Base-by-base conservation (phyloP, 2,888 invertebrate genomes). In the Nemapogon koenigi region DNA sequence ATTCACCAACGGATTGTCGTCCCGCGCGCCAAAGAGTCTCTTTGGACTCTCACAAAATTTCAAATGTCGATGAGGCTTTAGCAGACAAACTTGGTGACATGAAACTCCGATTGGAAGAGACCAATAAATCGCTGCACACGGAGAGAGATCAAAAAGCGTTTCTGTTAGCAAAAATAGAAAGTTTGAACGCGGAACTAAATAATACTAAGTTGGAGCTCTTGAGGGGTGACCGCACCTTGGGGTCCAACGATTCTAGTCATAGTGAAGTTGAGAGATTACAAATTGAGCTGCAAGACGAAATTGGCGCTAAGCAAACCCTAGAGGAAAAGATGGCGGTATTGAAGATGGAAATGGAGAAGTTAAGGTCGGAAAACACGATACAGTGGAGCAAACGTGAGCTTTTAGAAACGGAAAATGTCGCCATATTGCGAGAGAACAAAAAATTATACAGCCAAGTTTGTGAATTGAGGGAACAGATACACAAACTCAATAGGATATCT, bases 371-470 rank as follows among this genome's bases (percentile, higher is more conserved):
- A 71, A 96, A 96, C 67, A 94, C 94, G 0, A 86, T 90, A 1
- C 96, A 96, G 60, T 96, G 95, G 95, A 93, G 91, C 13, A 91
- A 93, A 61, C 76, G 95, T 3, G 96, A 96, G 65, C 79, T 93
- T 4, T 62, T 96, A 35, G 96, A 96, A 69, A 91, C 94, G 0
- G 95, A 96, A 53, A 94, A 94, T 59, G 81, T 92, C 51, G 87
- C 88, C 0, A 78, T 96, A 46, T 89, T 96, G 55, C 79, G 95
- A 25, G 95, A 96, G 50, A 95, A 94, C 57, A 95, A 95, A 57
- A 91, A 94, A 57, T 59, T 95, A 2, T 78, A 78, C 35, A 55
- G 69, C 2, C 78, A 78, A 57, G 75, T 78, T 1, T 76, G 75
- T 29, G 76, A 78, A 41, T 42, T 78, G 4, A 57, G 76, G 33